These are phyloP conservation scores for Apocheima hispidaria DNA, from an alignment of 2,888 invertebrate genomes.

Conservation along the genomic window DNA sequence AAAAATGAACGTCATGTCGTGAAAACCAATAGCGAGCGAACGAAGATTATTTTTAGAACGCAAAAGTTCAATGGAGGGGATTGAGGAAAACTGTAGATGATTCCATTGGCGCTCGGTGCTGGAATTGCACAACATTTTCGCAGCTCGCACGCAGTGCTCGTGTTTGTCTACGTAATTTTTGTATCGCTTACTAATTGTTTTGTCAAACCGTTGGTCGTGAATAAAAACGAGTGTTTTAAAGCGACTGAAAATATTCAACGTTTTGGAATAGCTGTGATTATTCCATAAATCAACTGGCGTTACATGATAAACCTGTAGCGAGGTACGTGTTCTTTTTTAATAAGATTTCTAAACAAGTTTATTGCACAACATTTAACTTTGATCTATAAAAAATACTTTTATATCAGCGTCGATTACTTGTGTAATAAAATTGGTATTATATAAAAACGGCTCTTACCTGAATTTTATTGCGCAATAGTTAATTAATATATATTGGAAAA, in stretches of 20 bases:
- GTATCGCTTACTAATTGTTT: slow-evolving; percentile 29
- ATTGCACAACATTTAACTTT: slow-evolving; percentile 32
- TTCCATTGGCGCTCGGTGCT: slow-evolving; percentile 46
- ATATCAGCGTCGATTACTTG: slow-evolving; percentile 6
- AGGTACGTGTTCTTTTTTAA: slow-evolving; percentile 51
- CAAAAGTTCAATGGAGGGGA: slow-evolving; percentile 68
- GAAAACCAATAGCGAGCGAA: slow-evolving; percentile 62
- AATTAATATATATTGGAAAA: too few relatives aligned
- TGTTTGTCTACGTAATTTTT: slow-evolving; percentile 40
- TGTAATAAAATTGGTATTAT: slow-evolving; percentile 14
- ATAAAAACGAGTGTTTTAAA: slow-evolving; percentile 25
- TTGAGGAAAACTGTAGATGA: slow-evolving; percentile 71
- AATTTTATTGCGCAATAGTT: slow-evolving; percentile 5
- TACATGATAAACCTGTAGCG: slow-evolving; percentile 65
- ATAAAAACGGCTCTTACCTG: not conserved
- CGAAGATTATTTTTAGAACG: slow-evolving; percentile 79
- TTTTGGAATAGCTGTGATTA: slow-evolving; percentile 48
- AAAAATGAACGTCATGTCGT: slow-evolving; percentile 70
- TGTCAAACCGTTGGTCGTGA: slow-evolving; percentile 17
- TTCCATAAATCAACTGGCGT: slow-evolving; percentile 52
- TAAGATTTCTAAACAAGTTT: not conserved
- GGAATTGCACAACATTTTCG: slow-evolving; percentile 81
- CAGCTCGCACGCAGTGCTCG: slow-evolving; percentile 64
- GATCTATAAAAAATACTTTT: not conserved
- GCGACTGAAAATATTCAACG: slow-evolving; percentile 34